Evolutionary conservation across 2,888 invertebrate genomes (phyloP).

Genomic region (Seira musarum): DNA sequence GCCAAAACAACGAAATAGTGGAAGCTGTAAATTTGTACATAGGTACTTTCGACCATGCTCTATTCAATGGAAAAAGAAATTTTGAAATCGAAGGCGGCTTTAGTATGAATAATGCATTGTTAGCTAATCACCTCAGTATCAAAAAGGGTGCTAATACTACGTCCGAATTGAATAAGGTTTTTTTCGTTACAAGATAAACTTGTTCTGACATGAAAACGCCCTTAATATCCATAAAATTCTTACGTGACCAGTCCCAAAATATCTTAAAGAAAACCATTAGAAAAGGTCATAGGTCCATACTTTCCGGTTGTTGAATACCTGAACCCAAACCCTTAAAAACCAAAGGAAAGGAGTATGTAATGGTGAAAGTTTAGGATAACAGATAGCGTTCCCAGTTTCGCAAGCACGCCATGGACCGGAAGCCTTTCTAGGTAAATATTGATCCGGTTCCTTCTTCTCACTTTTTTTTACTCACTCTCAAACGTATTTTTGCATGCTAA

Average conservation of each 20-base stretch:
- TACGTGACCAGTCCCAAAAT: not conserved
- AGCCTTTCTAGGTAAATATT: slow-evolving; percentile 2
- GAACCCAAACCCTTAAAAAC: not conserved
- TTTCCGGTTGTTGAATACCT: slow-evolving; percentile 7
- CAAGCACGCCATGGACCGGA: not conserved
- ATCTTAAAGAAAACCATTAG: not conserved
- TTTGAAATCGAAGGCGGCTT: too few relatives aligned
- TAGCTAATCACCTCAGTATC: too few relatives aligned
- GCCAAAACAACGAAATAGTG: too few relatives aligned
- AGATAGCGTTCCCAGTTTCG: not conserved
- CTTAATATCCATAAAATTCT: not conserved
- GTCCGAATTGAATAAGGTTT: too few relatives aligned
- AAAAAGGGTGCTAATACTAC: too few relatives aligned
- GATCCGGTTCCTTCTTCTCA: not conserved
- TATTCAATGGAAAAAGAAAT: too few relatives aligned
- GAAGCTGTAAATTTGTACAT: too few relatives aligned
- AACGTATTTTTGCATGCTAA: slow-evolving; percentile 10
- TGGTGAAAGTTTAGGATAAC: not conserved
- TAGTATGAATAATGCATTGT: too few relatives aligned
- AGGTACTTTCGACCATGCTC: too few relatives aligned
- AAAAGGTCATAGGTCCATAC: not conserved
- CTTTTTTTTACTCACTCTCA: not conserved
- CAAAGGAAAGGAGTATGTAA: too few relatives aligned
- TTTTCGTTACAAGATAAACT: too few relatives aligned
- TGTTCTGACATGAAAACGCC: too few relatives aligned